These are phyloP conservation scores for Fistularia commersonii DNA, from an alignment of 2,797 vertebrate species.

Conservation along the genomic window DNA sequence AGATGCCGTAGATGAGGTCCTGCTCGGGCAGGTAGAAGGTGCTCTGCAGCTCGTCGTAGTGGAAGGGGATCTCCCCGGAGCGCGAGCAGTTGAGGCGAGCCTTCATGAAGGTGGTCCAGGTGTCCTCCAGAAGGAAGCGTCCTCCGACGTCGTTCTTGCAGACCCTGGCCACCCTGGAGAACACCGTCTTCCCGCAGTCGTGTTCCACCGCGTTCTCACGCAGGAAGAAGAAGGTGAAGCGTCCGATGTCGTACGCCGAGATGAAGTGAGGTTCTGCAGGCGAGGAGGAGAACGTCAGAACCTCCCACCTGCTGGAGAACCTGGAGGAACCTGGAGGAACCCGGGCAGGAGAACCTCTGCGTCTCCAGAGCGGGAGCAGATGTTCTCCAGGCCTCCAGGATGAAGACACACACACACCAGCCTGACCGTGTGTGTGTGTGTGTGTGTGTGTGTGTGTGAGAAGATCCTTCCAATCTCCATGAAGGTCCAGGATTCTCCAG, in stretches of 20 bases:
- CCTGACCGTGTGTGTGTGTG: too few species aligned
- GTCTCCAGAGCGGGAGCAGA: too few species aligned
- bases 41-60: constrained; percentile 97
- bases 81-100: constrained; percentile 95
- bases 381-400: too few species aligned
- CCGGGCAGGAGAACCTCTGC: too few species aligned
- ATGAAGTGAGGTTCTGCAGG: constrained; percentile 96
- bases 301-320: too few species aligned
- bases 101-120: constrained; percentile 98
- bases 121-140: constrained; percentile 95
- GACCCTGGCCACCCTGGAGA: constrained; percentile 92
- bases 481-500: too few species aligned
- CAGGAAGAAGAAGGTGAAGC: constrained; percentile 97
- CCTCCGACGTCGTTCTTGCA: constrained; percentile 97
- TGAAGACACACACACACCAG: too few species aligned
- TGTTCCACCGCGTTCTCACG: constrained; percentile 95
- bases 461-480: too few species aligned
- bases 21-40: constrained; percentile 96
- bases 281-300: constrained; percentile 3
- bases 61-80: constrained; percentile 94
- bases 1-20: constrained; percentile 96
- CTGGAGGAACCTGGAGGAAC: too few species aligned
- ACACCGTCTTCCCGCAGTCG: constrained; percentile 93
- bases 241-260: constrained; percentile 92
- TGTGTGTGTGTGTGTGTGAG: too few species aligned